These are phyloP conservation scores for Calcarius lapponicus DNA, from an alignment of 2,797 vertebrate species.

Conservation along the genomic window DNA sequence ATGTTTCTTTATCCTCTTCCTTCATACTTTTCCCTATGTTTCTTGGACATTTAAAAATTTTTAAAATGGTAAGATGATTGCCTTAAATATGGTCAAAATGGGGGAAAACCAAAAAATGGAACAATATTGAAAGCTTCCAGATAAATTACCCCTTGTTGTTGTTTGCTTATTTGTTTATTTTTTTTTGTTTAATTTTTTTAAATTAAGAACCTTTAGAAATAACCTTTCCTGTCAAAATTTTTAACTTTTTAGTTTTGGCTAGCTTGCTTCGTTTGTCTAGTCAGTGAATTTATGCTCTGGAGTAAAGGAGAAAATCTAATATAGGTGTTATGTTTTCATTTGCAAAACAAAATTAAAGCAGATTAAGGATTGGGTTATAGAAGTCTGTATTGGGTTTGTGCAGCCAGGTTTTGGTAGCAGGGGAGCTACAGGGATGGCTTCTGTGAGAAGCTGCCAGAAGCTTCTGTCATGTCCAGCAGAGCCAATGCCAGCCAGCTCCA, in stretches of 20 bases:
- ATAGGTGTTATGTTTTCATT: neutral
- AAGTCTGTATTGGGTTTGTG: neutral
- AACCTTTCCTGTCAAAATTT: neutral
- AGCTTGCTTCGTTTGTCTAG: neutral
- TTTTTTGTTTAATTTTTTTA: neutral
- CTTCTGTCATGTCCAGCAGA: neutral
- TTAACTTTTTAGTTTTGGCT: neutral
- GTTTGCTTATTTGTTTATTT: neutral
- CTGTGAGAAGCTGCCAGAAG: neutral
- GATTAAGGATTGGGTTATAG: neutral
- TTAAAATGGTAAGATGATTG: neutral
- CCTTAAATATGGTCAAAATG: neutral
- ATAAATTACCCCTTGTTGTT: neutral
- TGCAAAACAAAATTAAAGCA: neutral
- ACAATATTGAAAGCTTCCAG: neutral
- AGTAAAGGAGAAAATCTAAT: neutral
- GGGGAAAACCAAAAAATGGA: neutral
- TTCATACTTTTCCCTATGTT: neutral
- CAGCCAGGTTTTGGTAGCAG: neutral
- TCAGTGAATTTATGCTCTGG: neutral
- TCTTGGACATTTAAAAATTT: neutral
- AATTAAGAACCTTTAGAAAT: neutral
- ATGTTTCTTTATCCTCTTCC: neutral
- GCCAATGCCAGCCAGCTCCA: neutral
- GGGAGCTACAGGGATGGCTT: neutral